A percentile compares a stretch with the other conserved stretches of the same genome.
These are phyloP conservation scores for Oreochromis mossambicus DNA, from an alignment of 2,797 vertebrate genomes.

Conservation along the genomic window DNA sequence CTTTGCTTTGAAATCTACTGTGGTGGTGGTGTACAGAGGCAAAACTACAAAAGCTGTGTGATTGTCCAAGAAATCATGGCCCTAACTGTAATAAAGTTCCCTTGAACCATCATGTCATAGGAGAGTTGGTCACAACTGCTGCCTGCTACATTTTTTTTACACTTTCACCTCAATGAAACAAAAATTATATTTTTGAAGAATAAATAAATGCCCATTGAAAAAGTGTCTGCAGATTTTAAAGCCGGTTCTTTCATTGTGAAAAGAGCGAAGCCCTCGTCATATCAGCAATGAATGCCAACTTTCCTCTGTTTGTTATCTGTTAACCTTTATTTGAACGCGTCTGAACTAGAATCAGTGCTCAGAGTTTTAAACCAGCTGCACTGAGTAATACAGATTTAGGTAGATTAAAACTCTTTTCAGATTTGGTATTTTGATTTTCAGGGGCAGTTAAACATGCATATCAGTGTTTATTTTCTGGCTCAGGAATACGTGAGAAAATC, in stretches of 20 bases:
- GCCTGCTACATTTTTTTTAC: not conserved
- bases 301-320: not conserved
- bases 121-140: not conserved
- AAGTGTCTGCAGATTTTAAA: not conserved
- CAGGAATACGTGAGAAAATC: not conserved
- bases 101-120: not conserved
- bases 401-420: not conserved
- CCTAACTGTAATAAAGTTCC: not conserved
- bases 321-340: not conserved
- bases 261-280: not conserved
- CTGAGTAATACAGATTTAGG: not conserved
- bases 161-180: not conserved
- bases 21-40: not conserved
- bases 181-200: not conserved
- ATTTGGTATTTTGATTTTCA: not conserved
- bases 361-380: not conserved
- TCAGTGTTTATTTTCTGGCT: not conserved
- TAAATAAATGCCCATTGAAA: not conserved
- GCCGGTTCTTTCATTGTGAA: not conserved
- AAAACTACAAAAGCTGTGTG: not conserved
- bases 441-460: not conserved
- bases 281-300: not conserved
- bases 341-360: accelerated
- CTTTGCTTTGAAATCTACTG: not conserved
- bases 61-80: not conserved